Evolutionary conservation across 2,888 invertebrate genomes (phyloP).

Genomic region (Ichneumon xanthorius): DNA sequence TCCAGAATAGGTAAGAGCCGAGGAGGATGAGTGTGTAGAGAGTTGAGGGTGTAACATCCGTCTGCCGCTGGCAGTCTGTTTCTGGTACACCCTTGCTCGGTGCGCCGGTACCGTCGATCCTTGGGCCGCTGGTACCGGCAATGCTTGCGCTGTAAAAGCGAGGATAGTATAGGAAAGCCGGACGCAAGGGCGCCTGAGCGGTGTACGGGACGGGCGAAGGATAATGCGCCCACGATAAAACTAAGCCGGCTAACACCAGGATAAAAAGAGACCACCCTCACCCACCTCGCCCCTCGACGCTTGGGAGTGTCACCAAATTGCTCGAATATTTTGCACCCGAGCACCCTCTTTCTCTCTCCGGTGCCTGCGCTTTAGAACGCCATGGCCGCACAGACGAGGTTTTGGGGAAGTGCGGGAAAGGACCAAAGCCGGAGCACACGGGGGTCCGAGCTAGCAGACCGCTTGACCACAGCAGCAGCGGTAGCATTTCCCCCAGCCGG

Average conservation of each 20-base stretch:
- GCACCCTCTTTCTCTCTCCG: conserved; percentile 25
- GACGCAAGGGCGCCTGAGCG: conserved; percentile 63
- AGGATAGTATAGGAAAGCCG: conserved; percentile 13
- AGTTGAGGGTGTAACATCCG: conserved; percentile 18
- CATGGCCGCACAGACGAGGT: neutral
- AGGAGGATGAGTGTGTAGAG: conserved; percentile 49
- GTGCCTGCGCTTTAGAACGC: conserved; percentile 5
- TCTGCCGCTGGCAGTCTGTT: conserved; percentile 25
- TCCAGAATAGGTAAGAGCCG: conserved; percentile 79
- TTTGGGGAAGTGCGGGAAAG: conserved; percentile 38
- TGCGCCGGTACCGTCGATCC: neutral
- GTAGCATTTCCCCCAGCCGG: conserved; percentile 25
- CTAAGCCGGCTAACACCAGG: conserved; percentile 81
- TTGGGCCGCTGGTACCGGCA: neutral
- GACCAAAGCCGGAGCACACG: neutral
- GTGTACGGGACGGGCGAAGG: conserved; percentile 71
- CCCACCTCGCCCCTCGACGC: conserved; percentile 66
- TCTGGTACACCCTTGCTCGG: neutral
- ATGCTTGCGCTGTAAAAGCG: conserved; percentile 11
- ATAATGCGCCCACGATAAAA: conserved; percentile 82
- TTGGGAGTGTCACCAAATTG: conserved; percentile 82
- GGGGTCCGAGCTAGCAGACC: conserved; percentile 55
- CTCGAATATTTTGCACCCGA: conserved; percentile 80
- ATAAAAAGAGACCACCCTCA: conserved; percentile 77
- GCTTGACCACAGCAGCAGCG: conserved; percentile 68